Conservation (phyloP, 2,888 invertebrate genomes). For the Leucophora obtusa region DNA sequence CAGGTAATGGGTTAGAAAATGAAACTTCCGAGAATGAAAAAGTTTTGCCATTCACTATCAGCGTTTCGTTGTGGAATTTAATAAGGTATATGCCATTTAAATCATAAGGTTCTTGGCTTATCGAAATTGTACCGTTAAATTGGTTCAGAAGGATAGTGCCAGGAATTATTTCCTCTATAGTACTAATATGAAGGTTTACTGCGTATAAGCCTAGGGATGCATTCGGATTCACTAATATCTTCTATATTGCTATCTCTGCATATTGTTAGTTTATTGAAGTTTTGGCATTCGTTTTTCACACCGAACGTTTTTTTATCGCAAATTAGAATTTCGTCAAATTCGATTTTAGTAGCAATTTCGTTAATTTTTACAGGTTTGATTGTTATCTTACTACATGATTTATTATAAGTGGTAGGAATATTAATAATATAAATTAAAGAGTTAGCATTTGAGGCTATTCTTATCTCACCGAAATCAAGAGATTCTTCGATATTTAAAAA, state of each 20-base stretch:
- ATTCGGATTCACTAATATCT: not conserved
- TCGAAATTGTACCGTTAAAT: too few species aligned
- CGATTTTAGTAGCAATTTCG: not conserved
- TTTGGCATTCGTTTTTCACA: conserved; percentile 4
- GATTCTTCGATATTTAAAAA: conserved; percentile 56
- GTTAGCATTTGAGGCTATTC: too few species aligned
- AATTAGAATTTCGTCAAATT: too few species aligned
- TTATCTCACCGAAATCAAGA: too few species aligned
- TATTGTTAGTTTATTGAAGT: not conserved
- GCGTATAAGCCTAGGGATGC: not conserved
- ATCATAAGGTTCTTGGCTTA: too few species aligned
- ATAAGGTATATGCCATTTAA: too few species aligned
- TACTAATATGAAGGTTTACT: not conserved
- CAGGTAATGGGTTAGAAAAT: too few species aligned
- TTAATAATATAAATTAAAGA: conserved; percentile 60
- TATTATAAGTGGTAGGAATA: conserved; percentile 53
- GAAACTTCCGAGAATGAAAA: too few species aligned
- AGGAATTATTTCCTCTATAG: too few species aligned
- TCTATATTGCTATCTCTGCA: not conserved
- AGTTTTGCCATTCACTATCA: too few species aligned
- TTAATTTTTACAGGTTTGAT: not conserved
- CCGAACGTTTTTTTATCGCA: not conserved
- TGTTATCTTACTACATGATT: conserved; percentile 47
- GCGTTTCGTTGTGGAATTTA: too few species aligned
- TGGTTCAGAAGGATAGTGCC: too few species aligned